Evolutionary conservation across 2,888 invertebrate species (phyloP).

Genomic region (Pemphredon lugubris): DNA sequence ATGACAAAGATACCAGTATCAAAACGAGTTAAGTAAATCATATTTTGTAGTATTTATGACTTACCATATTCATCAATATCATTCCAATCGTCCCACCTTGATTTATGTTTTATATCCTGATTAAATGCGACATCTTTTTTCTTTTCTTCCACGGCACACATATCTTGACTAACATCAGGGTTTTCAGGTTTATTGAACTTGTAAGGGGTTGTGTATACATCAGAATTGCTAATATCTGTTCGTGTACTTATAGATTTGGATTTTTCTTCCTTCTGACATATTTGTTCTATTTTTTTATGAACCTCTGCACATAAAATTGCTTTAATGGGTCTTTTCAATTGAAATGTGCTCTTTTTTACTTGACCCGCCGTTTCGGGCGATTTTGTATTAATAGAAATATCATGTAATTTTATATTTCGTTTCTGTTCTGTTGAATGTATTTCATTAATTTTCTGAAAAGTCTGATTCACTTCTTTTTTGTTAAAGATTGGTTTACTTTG

Average conservation of each 20-base stretch:
- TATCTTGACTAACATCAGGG: neutral
- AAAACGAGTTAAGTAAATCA: neutral
- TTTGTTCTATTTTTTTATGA: conserved; percentile 68
- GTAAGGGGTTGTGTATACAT: neutral
- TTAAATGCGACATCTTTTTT: neutral
- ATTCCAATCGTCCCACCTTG: conserved; percentile 11
- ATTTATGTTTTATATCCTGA: neutral
- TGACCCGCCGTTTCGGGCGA: conserved; percentile 22
- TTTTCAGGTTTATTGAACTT: conserved; percentile 2
- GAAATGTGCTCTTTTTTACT: conserved; percentile 68
- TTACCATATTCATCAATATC: conserved; percentile 28
- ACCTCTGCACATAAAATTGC: conserved; percentile 65
- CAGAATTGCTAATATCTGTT: neutral
- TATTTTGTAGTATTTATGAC: neutral
- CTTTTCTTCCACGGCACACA: neutral
- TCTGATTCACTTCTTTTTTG: conserved; percentile 3
- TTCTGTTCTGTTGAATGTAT: conserved; percentile 8
- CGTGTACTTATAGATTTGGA: conserved; percentile 11
- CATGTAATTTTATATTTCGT: neutral
- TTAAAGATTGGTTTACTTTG: neutral
- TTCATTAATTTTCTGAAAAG: conserved; percentile 9
- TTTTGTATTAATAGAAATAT: conserved; percentile 13
- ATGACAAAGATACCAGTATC: too few relatives aligned
- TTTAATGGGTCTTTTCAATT: conserved; percentile 75
- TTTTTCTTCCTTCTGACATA: conserved; percentile 67